These are phyloP conservation scores for Oplegnathus fasciatus DNA, from an alignment of 2,113 vertebrate genomes.

Conservation along the genomic window DNA sequence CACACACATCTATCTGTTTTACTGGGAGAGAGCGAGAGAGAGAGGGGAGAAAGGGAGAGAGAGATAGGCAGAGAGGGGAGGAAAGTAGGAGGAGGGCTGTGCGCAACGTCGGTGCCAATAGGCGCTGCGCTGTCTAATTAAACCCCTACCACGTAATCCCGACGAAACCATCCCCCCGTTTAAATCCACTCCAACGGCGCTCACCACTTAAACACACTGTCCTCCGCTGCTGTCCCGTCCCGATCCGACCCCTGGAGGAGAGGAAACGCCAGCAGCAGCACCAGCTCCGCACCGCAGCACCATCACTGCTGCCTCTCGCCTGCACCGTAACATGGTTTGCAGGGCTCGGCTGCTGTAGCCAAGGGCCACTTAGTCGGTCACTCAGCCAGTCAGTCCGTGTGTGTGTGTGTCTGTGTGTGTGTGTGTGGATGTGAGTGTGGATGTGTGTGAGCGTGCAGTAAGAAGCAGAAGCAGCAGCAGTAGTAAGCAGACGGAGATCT, in stretches of 20 bases:
- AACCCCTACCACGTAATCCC: constrained; percentile 83
- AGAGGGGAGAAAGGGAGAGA: constrained; percentile 21
- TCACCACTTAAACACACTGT: constrained; percentile 64
- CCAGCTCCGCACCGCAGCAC: constrained; percentile 46
- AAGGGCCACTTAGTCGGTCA: constrained; percentile 18
- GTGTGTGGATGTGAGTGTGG: too few species aligned
- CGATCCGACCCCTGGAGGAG: constrained; percentile 53
- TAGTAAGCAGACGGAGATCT: constrained; percentile 13
- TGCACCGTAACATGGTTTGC: constrained; percentile 79
- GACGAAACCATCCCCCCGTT: constrained; percentile 76
- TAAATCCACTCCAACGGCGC: constrained; percentile 78
- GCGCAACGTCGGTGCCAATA: constrained; percentile 77
- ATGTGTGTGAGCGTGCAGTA: constrained; percentile 25
- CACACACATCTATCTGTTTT: constrained; percentile 18
- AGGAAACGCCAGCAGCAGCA: constrained; percentile 13
- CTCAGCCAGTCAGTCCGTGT: neutral
- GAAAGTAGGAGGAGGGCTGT: constrained; percentile 55
- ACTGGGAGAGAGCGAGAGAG: constrained; percentile 12
- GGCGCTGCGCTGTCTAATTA: constrained; percentile 81
- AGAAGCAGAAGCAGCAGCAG: constrained; percentile 4
- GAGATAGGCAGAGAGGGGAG: neutral
- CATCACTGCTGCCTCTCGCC: constrained; percentile 64
- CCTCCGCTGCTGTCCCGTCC: constrained; percentile 59
- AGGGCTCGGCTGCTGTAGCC: constrained; percentile 74
- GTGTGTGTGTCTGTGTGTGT: constrained; percentile 4